Conservation (phyloP, 1,140 invertebrate genomes). For the Formica selysi region DNA sequence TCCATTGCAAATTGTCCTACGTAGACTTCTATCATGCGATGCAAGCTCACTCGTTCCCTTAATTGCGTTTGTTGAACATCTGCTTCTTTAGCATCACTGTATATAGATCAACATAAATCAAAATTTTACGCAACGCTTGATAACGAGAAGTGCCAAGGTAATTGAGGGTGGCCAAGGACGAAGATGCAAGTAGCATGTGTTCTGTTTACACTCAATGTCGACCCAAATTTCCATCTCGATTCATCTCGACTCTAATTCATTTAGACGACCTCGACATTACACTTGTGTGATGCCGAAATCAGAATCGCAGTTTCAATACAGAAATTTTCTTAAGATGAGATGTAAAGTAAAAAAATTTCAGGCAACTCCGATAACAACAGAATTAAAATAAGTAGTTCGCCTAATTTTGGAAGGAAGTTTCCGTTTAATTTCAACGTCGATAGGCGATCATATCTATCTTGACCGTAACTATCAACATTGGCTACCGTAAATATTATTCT, state of each 20-base stretch:
- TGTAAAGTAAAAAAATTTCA: neutral
- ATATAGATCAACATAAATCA: slow-evolving; percentile 66
- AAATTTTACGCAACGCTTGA: slow-evolving; percentile 65
- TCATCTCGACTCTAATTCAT: neutral
- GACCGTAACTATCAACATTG: slow-evolving; percentile 46
- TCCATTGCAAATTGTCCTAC: neutral
- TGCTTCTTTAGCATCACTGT: slow-evolving; percentile 35
- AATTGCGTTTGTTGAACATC: slow-evolving; percentile 64
- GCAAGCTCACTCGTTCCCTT: slow-evolving; percentile 43
- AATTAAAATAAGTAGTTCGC: slow-evolving; percentile 14
- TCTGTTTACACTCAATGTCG: slow-evolving; percentile 31
- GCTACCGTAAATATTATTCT: slow-evolving; percentile 74
- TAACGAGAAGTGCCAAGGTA: slow-evolving; percentile 66
- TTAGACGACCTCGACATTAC: slow-evolving; percentile 17
- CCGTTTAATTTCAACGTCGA: slow-evolving; percentile 65
- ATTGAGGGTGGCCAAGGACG: slow-evolving; percentile 35
- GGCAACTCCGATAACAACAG: slow-evolving; percentile 8
- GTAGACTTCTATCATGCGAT: slow-evolving; percentile 9
- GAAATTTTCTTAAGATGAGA: neutral
- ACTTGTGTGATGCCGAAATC: neutral
- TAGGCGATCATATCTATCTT: slow-evolving; percentile 25
- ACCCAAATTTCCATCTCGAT: slow-evolving; percentile 9
- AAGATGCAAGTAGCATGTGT: neutral
- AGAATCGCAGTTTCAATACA: neutral
- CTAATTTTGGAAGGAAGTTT: slow-evolving; percentile 31